Evolutionary conservation across 2,113 vertebrate genomes (phyloP), one percentile per base, ranked within the genome.

Genomic region (Phyllopteryx taeniolatus): DNA sequence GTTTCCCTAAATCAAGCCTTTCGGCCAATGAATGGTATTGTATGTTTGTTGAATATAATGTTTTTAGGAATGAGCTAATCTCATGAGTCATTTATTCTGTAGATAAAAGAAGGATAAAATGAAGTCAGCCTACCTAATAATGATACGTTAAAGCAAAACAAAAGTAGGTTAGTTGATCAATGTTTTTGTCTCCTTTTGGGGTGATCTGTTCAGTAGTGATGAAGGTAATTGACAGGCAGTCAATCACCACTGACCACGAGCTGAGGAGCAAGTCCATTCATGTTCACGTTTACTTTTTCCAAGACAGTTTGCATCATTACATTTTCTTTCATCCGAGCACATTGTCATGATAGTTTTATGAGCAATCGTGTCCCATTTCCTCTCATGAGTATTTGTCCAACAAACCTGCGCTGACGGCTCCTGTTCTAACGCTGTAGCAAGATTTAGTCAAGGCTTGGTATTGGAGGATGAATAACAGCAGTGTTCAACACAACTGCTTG

Each of bases 221-320:
- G 90, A 94, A 92, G 93, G 93, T 93, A 91, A 93, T 89, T 85
- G 87, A 91, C 70, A 77, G 87, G 90, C 90, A 91, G 90, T 77
- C 80, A 15, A 15, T 89, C 81, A 77, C 61, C 72, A 42, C 43
- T 60, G 31, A 69, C 78, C 72, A 81, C 65, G 46, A 72, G 19
- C 80, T 79, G 69, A 70, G 17, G 27, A 75, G 47, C 77, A 76
- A 80, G 67, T 46, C 63, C 84, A 77, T 83, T 70, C 64, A 73
- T 78, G 65, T 77, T 85, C 65, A 54, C 67, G 70, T 78, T 73
- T 72, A 75, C 42, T 56, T 61, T 42, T 71, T 59, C 64, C 54
- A n/a, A 8, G 42, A 47, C 54, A 67, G 20, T 47, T 59, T 13
- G 46, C 69, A 70, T 71, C 78, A 76, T 53, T 78, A 46, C 75